Base-by-base conservation (phyloP, 2,888 invertebrate species). In the Nowickia ferox region DNA sequence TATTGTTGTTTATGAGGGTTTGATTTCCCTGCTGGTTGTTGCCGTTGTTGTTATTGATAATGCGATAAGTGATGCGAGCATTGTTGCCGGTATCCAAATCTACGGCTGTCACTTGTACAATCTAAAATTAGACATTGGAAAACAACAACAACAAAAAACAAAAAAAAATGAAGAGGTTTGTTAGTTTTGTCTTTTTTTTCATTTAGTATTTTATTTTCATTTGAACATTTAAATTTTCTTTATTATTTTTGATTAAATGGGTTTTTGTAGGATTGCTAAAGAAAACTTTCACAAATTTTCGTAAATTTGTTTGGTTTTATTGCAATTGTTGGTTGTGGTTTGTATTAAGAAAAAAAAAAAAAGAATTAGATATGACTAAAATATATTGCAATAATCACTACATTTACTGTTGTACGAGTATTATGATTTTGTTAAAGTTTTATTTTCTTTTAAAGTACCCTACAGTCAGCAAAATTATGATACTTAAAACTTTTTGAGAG, bases 51-150 rank as follows among this genome's bases (percentile, higher is more conserved):
- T 38, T 85, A 82, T 59, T 91, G 84, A 95, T 91, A 86, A 98
- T 94, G 84, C 96, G 95, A 93, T 98, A 98, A 63, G 97, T 97
- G 88, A 99, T 94, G 74, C 98, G 95, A 3, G 98, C 98, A 93
- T 99, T 99, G 93, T 97, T 97, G 11, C 98, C 98, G 15, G 98
- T 98, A 91, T 99, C 99, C 90, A 96, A 95, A 93, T 99, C 99
- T 86, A 96, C 95, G 2, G 99, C 99, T 88, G 96, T 96, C 88
- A 97, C 96, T 94, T 97, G 97, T 72, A 97, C 93, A 88, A 97
- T 95, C 97, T 97, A 94, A 38, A 89, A 88, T 71, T 84, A 72
- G 61, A 69, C 42, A 78, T 40, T 46, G 84, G 57, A 76, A 38
- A 68, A 71, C 40, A 30, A 30, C 30, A 30, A 6, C 30, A 30